Evolutionary conservation across 1,140 invertebrate genomes (phyloP), one percentile per base, ranked within the genome.

Genomic region (Acromyrmex charruanus): DNA sequence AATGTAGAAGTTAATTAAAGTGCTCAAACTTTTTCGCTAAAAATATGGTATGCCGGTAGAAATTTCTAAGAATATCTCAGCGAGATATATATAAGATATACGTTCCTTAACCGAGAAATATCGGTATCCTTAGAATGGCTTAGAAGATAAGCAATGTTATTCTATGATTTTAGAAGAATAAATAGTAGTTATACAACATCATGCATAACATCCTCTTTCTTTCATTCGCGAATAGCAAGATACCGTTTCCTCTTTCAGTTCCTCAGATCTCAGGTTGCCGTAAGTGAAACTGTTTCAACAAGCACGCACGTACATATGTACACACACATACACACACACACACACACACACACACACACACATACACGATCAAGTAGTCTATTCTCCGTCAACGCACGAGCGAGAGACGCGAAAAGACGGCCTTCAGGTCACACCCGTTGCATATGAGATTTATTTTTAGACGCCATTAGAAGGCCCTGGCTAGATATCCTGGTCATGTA

Each of bases 391-490:
- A 35, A 55, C 63, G 63, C 49, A 51, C 66, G 65, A 65, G 53
- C 71, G 61, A 55, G 44, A 66, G 25, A 68, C 77, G 61, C 39
- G 59, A 68, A 68, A 44, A 75, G 31, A 44, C 77, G 71, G n/a
- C 75, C 53, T 87, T 80, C 85, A 25, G 63, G 39, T 72, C 77
- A 35, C 65, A 35, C 51, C 49, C 85, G 69, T 82, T 65, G 85
- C 85, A 88, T 66, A 77, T 75, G 68, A 72, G 49, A 53, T 53
- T 66, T 87, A 88, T 88, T 88, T 88, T 87, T 82, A 88, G 86
- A 51, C 16, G 59, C 53, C 55, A 82, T 82, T 82, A 82, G 55
- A 72, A 49, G 68, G 21, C 53, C 16, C 79, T 16, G 68, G 66
- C 18, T 82, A 49, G 80, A 61, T 82, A 82, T 74, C 66, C 25